A percentile compares a stretch with the other conserved stretches of the same genome.
These are phyloP conservation scores for Timandra comae DNA, from an alignment of 2,888 invertebrate species.

Conservation along the genomic window DNA sequence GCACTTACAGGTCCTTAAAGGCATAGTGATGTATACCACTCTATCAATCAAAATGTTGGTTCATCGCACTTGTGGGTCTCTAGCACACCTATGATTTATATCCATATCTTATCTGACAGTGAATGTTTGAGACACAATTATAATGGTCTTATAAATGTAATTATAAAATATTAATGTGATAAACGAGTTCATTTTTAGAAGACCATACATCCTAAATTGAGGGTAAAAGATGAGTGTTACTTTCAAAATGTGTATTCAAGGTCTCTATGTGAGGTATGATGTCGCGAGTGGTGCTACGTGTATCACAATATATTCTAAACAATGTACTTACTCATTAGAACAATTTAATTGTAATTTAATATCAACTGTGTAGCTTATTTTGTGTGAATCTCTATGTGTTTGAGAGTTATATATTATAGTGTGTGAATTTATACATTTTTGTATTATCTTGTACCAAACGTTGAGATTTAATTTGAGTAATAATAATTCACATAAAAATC, in stretches of 20 bases:
- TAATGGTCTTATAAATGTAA: too few relatives aligned
- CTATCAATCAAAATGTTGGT: too few relatives aligned
- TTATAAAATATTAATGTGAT: too few relatives aligned
- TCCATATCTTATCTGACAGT: too few relatives aligned
- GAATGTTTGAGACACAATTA: too few relatives aligned
- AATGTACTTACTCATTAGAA: conserved; percentile 31
- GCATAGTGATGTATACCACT: too few relatives aligned
- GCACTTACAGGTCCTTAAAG: too few relatives aligned
- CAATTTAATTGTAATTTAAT: conserved; percentile 22
- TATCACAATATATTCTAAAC: conserved; percentile 28
- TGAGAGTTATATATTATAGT: conserved; percentile 42
- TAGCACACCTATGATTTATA: too few relatives aligned
- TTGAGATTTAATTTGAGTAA: conserved; percentile 71
- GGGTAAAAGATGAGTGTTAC: not conserved
- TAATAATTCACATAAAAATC: conserved; percentile 59
- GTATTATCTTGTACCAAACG: conserved; percentile 69
- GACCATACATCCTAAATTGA: too few relatives aligned
- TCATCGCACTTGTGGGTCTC: too few relatives aligned
- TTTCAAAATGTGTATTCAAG: conserved; percentile 8
- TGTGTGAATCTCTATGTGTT: conserved; percentile 51
- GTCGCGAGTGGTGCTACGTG: conserved; percentile 19
- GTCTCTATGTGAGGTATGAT: conserved; percentile 7
- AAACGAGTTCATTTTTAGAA: too few relatives aligned
- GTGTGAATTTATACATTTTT: conserved; percentile 66
- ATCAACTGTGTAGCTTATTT: conserved; percentile 39